Evolutionary conservation across 2,888 invertebrate species (phyloP), one percentile per base, ranked within the genome.

Genomic region (Athrips mouffetella): DNA sequence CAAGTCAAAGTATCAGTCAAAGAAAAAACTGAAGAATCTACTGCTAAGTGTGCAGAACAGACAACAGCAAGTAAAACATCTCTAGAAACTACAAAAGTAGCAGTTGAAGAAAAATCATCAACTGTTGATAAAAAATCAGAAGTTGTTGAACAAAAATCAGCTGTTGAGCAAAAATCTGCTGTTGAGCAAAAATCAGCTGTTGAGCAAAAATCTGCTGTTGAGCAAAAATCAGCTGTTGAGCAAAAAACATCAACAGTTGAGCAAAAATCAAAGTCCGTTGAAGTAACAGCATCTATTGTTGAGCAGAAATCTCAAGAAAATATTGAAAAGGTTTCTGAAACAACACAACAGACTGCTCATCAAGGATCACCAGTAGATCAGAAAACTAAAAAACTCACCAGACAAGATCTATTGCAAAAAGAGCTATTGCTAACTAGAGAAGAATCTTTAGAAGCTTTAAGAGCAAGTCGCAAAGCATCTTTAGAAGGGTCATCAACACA

Each of bases 251-350:
- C 27, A 27, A 27, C 27, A 13, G 29, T 20, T 37, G 48, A 47
- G 37, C 50, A 42, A 45, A 37, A 48, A 15, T 25, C 31, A 21
- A 39, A 4, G 41, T 46, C 20, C 48, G 33, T 11, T 16, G 16
- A 53, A 47, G 39, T 50, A 48, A 11, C 53, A 29, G 42, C 49
- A 50, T 37, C 40, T 10, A 4, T 15, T 7, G 27, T 25, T 15
- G 35, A 47, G 15, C 27, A 25, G 8, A 42, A 42, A 27, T 8
- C 35, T 0, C 31, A 76, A 54, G 78, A 77, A 65, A 69, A 75
- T 55, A 71, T 79, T 31, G 44, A 50, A 39, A 46, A 53, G 49
- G 49, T 50, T 41, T 44, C 49, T 37, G 57, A 60, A 37, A 51
- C 49, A 56, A 49, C 51, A 55, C 23, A 40, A n/a, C n/a, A n/a